phyloP scores from a whole-genome alignment of 2,888 invertebrate species.

The Apodemia zela region DNA sequence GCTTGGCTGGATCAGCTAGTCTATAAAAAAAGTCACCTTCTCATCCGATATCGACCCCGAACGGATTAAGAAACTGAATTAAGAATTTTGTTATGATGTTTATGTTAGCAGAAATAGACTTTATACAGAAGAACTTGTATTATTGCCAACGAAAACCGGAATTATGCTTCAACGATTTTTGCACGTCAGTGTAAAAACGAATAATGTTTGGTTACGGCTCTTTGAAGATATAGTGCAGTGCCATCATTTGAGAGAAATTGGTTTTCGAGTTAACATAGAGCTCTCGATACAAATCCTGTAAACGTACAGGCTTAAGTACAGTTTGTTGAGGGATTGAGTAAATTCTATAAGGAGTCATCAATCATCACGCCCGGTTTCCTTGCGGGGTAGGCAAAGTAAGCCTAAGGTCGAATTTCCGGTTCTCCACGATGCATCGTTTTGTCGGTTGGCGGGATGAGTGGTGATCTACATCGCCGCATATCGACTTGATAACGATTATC shows the following conservation, averaged over 20 bases:
- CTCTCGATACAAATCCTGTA: not conserved
- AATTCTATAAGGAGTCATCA: too few species aligned
- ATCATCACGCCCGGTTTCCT: too few species aligned
- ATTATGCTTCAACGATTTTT: slow-evolving; percentile 51
- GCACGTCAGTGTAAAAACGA: slow-evolving; percentile 32
- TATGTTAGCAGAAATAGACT: slow-evolving; percentile 40
- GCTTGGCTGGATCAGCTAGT: not conserved
- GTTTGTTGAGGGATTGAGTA: too few species aligned
- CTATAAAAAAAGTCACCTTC: slow-evolving; percentile 24
- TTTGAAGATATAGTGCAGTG: not conserved
- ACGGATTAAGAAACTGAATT: slow-evolving; percentile 51
- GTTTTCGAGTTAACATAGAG: not conserved
- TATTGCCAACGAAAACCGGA: slow-evolving; percentile 58
- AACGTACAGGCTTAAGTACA: not conserved
- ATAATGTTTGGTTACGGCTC: slow-evolving; percentile 20
- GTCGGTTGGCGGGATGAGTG: too few species aligned
- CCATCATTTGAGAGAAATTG: not conserved
- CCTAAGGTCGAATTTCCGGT: too few species aligned
- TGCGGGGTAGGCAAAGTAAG: too few species aligned
- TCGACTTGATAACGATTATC: too few species aligned
- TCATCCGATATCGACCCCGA: slow-evolving; percentile 36
- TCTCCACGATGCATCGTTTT: too few species aligned
- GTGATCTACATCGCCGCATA: too few species aligned
- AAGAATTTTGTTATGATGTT: slow-evolving; percentile 55
- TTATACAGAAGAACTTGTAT: slow-evolving; percentile 41